Evolutionary conservation across 2,888 invertebrate species (phyloP), one percentile per base, ranked within the genome.

Genomic region (Tuta absoluta): DNA sequence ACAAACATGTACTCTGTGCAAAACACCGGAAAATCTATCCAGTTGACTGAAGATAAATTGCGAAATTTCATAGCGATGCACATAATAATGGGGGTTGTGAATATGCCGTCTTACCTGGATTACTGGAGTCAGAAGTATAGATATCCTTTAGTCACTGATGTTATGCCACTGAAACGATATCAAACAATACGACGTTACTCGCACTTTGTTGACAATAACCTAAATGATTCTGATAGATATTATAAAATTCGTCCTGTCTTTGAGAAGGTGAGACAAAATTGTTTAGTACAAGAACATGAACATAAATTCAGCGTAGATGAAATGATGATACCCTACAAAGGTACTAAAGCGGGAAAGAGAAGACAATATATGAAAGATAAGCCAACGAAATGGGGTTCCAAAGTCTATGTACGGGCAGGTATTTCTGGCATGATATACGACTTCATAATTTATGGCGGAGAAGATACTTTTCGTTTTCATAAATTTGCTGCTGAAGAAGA

Each of bases 291-390:
- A 60, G 69, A 72, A 59, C 62, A 68, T 7, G 79, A 77, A 65
- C 69, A n/a, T 0, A 65, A 53, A 28, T 78, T 66, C 63, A 71
- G 73, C 33, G 73, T 83, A 0, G 78, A 81, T 49, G 80, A 84
- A 65, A 78, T 78, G 76, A 80, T 80, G 74, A 71, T 82, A 5
- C 68, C 77, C 0, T 82, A 81, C 49, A 81, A 83, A 71, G 80
- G 78, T 0, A 41, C 41, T 2, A 41, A 11, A 41, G 41, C 41
- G 12, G 41, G 41, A 11, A 75, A 66, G 8, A 63, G 78, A 17
- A 63, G 69, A 1, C 81, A 84, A 51, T 84, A 81, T 57, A 76
- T 78, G 53, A 74, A 74, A 60, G 74, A 77, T 4, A 84, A 81
- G 63, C 80, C 80, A 0, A 72, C 68, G 11, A 80, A 81, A 64